Conservation (phyloP, 2,113 vertebrate species). For the Amia ocellicauda region DNA sequence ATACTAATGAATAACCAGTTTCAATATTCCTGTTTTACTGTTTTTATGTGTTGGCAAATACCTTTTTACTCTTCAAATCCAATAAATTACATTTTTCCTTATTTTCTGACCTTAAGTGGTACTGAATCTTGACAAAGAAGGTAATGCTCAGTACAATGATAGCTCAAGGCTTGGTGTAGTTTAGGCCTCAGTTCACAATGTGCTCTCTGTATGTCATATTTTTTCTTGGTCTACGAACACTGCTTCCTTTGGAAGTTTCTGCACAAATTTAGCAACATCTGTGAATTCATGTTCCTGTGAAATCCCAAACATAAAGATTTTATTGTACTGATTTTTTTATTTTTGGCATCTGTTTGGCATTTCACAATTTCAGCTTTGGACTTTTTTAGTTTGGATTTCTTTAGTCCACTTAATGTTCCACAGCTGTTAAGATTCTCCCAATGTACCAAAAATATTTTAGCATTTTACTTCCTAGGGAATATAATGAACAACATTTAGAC, state of each 20-base stretch:
- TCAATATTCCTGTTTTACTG: no score
- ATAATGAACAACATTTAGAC: no score
- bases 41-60: no score
- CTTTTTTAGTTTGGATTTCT: constrained; percentile 29
- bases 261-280: constrained; percentile 45
- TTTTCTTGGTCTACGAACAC: constrained; percentile 33
- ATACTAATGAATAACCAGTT: no score
- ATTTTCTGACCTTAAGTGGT: no score
- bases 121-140: background rate
- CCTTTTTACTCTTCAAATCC: no score
- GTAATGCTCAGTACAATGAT: background rate
- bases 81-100: no score
- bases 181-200: constrained; percentile 26
- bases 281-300: constrained; percentile 43
- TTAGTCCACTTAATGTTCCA: constrained; percentile 31
- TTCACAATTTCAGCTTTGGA: constrained; percentile 50
- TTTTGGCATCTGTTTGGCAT: constrained; percentile 54
- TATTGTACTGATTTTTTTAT: constrained; percentile 58
- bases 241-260: constrained; percentile 45
- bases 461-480: constrained; percentile 2
- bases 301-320: constrained; percentile 46
- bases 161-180: background rate
- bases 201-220: constrained; percentile 23
- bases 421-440: constrained; percentile 45
- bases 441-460: constrained; percentile 1